A percentile compares a stretch with the other conserved stretches of the same genome.
phyloP scores from a whole-genome alignment of 2,797 vertebrate genomes.

The Rhincodon typus region DNA sequence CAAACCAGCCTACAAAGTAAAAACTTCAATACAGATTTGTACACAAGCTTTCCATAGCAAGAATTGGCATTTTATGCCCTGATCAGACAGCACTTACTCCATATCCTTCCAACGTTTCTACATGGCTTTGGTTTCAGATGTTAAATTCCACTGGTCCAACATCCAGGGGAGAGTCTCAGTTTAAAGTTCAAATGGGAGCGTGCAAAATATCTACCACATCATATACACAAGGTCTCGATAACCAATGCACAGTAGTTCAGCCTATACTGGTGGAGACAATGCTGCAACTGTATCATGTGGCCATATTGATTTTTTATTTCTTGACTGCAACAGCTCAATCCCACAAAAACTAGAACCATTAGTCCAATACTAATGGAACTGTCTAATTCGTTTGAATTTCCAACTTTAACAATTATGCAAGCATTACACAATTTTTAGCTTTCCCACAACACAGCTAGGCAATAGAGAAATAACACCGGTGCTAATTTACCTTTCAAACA shows the following conservation, averaged over 20 bases:
- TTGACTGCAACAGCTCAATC: not conserved
- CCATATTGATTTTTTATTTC: not conserved
- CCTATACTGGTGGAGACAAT: not conserved
- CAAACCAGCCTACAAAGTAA: not conserved
- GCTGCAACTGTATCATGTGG: not conserved
- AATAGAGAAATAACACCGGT: not conserved
- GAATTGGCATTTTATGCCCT: not conserved
- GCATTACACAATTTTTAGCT: not conserved
- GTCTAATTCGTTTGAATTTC: no score
- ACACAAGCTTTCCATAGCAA: not conserved
- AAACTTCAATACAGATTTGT: not conserved
- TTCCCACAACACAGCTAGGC: not conserved
- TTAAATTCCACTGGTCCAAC: not conserved
- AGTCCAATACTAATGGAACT: not conserved
- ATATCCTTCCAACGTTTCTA: not conserved
- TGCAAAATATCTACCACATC: not conserved
- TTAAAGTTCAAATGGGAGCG: not conserved
- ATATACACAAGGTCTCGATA: not conserved
- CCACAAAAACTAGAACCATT: not conserved
- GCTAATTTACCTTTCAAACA: not conserved
- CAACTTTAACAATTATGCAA: not conserved
- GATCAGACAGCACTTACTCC: not conserved
- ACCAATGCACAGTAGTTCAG: not conserved
- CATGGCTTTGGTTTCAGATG: slow-evolving; percentile 1
- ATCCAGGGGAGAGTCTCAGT: not conserved